These are phyloP conservation scores for Ferdinandea cuprea DNA, from an alignment of 2,888 invertebrate genomes.

Conservation along the genomic window DNA sequence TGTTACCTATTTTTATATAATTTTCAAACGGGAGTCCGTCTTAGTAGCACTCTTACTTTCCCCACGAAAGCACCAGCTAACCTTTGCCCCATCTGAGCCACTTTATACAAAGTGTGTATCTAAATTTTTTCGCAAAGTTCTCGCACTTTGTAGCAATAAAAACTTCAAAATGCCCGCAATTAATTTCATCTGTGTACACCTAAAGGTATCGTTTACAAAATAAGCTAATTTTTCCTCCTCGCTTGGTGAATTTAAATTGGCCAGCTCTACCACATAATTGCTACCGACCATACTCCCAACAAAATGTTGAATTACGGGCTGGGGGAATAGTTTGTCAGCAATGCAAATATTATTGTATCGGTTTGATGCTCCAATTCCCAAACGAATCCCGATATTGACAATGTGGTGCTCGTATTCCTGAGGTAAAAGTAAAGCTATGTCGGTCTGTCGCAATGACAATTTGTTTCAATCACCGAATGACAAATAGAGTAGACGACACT, in stretches of 20 bases:
- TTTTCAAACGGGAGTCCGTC: too few species aligned
- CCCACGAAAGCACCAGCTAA: neutral
- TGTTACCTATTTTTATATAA: too few species aligned
- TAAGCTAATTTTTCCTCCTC: neutral
- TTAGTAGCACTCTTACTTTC: neutral
- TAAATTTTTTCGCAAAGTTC: neutral
- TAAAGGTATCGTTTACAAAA: neutral
- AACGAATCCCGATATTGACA: conserved; percentile 30
- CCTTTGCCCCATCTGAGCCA: neutral
- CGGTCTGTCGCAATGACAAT: conserved; percentile 2
- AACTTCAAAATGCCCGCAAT: neutral
- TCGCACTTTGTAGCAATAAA: neutral
- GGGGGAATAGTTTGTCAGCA: conserved; percentile 9
- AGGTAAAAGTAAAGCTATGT: conserved; percentile 40
- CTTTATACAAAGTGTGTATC: neutral
- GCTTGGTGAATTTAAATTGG: conserved; percentile 1
- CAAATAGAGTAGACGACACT: conserved; percentile 47
- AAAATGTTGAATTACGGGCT: neutral
- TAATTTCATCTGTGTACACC: neutral
- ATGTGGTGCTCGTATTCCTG: conserved; percentile 16
- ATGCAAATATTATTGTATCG: too few species aligned
- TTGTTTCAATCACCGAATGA: conserved; percentile 19
- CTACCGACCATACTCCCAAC: neutral
- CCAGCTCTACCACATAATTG: conserved; percentile 1
- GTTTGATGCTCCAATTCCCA: conserved; percentile 57